These are phyloP conservation scores for Zygothrica quintamaculata DNA, from an alignment of 2,888 invertebrate genomes.

Conservation along the genomic window DNA sequence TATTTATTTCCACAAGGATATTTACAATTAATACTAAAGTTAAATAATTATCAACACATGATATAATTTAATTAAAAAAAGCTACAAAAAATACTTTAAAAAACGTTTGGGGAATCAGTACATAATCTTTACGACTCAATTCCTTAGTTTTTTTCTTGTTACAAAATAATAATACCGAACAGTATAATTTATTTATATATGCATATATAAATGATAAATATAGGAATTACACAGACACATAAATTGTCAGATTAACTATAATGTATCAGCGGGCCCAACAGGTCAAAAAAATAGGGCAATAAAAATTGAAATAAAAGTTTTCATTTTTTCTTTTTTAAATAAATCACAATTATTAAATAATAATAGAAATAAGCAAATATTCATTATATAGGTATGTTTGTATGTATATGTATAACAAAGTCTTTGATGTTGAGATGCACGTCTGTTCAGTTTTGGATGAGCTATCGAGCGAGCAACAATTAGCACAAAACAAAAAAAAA, in stretches of 20 bases:
- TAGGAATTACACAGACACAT: constrained; percentile 36
- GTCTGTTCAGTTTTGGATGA: constrained; percentile 54
- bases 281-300: constrained; percentile 4
- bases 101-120: constrained; percentile 40
- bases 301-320: constrained; percentile 22
- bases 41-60: constrained; percentile 64
- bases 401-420: constrained; percentile 62
- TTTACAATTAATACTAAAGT: constrained; percentile 60
- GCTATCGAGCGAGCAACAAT: constrained; percentile 58
- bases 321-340: no score
- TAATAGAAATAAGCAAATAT: constrained; percentile 42
- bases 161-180: constrained; percentile 72
- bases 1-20: constrained; percentile 58
- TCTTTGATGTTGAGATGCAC: constrained; percentile 80
- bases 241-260: constrained; percentile 19
- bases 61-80: constrained; percentile 50
- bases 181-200: constrained; percentile 52
- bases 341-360: constrained; percentile 44
- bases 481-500: no score
- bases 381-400: constrained; percentile 30
- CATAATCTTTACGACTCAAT: constrained; percentile 56
- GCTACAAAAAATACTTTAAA: constrained; percentile 65
- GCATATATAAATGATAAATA: constrained; percentile 30
- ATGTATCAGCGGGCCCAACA: constrained; percentile 1
- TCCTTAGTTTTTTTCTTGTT: constrained; percentile 64